Evolutionary conservation across 1,140 invertebrate genomes (phyloP), one percentile per base, ranked within the genome.

Genomic region (Temnothorax longispinosus): DNA sequence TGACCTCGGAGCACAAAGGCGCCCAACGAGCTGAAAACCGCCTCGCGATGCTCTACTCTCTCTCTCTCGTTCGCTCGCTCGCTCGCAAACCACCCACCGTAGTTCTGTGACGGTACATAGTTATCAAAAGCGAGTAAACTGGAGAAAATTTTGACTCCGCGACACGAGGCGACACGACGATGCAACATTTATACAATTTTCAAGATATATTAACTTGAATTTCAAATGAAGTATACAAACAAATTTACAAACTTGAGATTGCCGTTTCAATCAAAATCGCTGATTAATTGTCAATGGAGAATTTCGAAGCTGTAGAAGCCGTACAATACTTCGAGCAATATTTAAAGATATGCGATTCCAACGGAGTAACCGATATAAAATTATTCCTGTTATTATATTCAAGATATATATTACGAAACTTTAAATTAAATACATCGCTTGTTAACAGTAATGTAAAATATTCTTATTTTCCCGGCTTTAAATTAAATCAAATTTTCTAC

Each of bases 21-120:
- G 52, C 38, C 77, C 88, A 89, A 89, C 87, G 87, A 89, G 69
- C 82, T 88, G 81, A 89, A 88, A 89, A 89, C 69, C 69, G 27
- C 64, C 32, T 41, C 47, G 52, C 38, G 41, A 35, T 56, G 71
- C 65, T 71, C 44, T 32, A 3, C 6, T 41, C 8, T 82, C 27
- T 64, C 44, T 18, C 50, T 77, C 41, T 64, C 35, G 60, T 11
- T 38, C 54, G 47, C 54, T 58, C 35, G 44, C 18, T 60, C 47
- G 38, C 27, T 38, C 21, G 13, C 58, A 44, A 32, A 44, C 74
- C 52, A 58, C 21, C 8, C 21, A n/a, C 41, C 54, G 69, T 47
- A 84, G 41, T 60, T 84, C 27, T 38, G 69, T 35, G 67, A 82
- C 18, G 80, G 80, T 84, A 75, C 54, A 75, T 75, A 84, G 80